These are phyloP conservation scores for Hololepta plana DNA, from an alignment of 2,888 invertebrate genomes.

Conservation along the genomic window DNA sequence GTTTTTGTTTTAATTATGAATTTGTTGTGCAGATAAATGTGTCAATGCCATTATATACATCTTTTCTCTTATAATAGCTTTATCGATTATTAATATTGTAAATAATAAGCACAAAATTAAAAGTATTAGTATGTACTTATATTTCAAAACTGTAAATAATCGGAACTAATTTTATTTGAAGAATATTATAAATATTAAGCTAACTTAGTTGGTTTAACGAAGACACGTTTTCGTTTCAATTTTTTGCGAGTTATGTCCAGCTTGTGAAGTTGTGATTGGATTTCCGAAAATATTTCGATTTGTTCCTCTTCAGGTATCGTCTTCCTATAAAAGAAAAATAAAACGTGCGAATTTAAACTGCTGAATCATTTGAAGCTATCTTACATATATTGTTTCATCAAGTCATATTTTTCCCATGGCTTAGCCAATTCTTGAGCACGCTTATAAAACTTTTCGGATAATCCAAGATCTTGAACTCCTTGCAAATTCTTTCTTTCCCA, in stretches of 20 bases:
- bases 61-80: slow-evolving; percentile 1
- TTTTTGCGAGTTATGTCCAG: slow-evolving; percentile 46
- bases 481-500: slow-evolving; percentile 70
- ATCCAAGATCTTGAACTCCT: slow-evolving; percentile 36
- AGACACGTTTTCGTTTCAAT: slow-evolving; percentile 39
- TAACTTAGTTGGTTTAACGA: slow-evolving; percentile 38
- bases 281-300: slow-evolving; percentile 66
- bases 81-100: slow-evolving; percentile 1
- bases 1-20: no score
- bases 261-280: slow-evolving; percentile 55
- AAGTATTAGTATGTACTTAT: background rate
- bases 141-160: background rate
- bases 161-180: background rate
- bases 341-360: slow-evolving; percentile 1
- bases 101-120: no score
- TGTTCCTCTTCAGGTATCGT: slow-evolving; percentile 83
- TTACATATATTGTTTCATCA: slow-evolving; percentile 83
- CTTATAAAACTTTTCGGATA: slow-evolving; percentile 20
- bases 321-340: slow-evolving; percentile 30
- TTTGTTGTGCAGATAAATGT: slow-evolving; percentile 1
- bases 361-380: slow-evolving; percentile 8
- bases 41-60: no score
- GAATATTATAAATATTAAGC: slow-evolving; percentile 15
- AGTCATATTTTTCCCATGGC: slow-evolving; percentile 80
- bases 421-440: slow-evolving; percentile 39